Percentiles rank a stretch among this genome's conserved stretches.
These are phyloP conservation scores for Hesperophylax magnus DNA, from an alignment of 1,140 invertebrate species.

Conservation along the genomic window DNA sequence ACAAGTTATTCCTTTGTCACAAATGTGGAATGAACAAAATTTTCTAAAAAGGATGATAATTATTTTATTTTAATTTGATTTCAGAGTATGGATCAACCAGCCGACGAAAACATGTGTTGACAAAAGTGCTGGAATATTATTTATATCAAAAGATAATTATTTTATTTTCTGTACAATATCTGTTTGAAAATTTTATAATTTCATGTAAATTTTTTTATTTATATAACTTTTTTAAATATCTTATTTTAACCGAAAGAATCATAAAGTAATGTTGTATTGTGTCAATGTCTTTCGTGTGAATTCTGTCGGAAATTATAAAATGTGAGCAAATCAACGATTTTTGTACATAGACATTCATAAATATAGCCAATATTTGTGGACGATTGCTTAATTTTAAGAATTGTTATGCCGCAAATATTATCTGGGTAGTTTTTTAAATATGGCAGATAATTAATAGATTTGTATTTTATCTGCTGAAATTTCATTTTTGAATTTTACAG, in stretches of 20 bases:
- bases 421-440: neutral
- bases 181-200: slow-evolving; percentile 28
- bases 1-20: too few species aligned
- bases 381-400: neutral
- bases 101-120: slow-evolving; percentile 53
- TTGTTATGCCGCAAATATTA: too few species aligned
- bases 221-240: neutral
- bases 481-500: slow-evolving; percentile 1
- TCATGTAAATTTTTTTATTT: slow-evolving; percentile 23
- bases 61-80: neutral
- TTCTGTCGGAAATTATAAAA: neutral
- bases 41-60: too few species aligned
- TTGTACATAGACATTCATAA: slow-evolving; percentile 15
- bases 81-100: slow-evolving; percentile 41
- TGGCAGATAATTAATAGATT: neutral
- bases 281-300: neutral
- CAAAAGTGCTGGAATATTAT: neutral
- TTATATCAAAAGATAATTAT: slow-evolving; percentile 4
- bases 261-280: neutral
- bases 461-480: slow-evolving; percentile 1
- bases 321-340: neutral
- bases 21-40: too few species aligned
- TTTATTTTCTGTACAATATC: slow-evolving; percentile 31
- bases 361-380: too few species aligned
- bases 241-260: neutral